Percentiles rank a stretch among this genome's conserved stretches.
Conservation (phyloP, 2,888 invertebrate genomes). For the Andrena dorsata region DNA sequence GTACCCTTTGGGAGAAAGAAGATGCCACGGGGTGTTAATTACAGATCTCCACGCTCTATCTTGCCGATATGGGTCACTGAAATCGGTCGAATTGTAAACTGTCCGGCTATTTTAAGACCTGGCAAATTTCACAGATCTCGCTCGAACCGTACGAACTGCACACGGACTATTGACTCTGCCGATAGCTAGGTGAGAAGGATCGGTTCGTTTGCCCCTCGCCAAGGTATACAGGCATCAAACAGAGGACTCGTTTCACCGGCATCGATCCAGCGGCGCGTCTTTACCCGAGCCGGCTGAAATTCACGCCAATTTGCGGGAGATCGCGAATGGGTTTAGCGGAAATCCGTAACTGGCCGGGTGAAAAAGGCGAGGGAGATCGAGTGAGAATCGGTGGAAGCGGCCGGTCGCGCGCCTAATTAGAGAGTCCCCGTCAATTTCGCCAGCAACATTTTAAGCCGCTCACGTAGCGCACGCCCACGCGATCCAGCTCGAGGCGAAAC, state of each 20-base stretch:
- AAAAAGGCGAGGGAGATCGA: slow-evolving; percentile 45
- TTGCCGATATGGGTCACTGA: not conserved
- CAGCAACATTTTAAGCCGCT: slow-evolving; percentile 74
- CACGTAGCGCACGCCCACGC: slow-evolving; percentile 73
- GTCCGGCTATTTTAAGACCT: not conserved
- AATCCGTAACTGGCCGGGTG: slow-evolving; percentile 56
- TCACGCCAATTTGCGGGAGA: slow-evolving; percentile 49
- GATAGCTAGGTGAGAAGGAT: slow-evolving; percentile 28
- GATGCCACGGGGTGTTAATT: too few relatives aligned
- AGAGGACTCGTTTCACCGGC: not conserved
- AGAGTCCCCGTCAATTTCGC: slow-evolving; percentile 77
- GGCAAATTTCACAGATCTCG: not conserved
- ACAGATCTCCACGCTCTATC: not conserved
- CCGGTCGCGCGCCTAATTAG: slow-evolving; percentile 75
- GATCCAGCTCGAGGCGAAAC: slow-evolving; percentile 60
- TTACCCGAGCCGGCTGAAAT: slow-evolving; percentile 23
- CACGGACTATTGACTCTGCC: slow-evolving; percentile 16
- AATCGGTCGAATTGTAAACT: not conserved
- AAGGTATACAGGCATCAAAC: slow-evolving; percentile 1
- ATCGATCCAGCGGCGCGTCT: slow-evolving; percentile 11
- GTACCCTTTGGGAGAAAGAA: too few relatives aligned
- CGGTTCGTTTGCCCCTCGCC: slow-evolving; percentile 1
- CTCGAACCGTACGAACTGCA: not conserved
- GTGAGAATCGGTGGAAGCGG: slow-evolving; percentile 59
- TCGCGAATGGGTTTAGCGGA: slow-evolving; percentile 46